These are phyloP conservation scores for Sphaerophoria rueppellii DNA, from an alignment of 2,888 invertebrate genomes.

Conservation along the genomic window DNA sequence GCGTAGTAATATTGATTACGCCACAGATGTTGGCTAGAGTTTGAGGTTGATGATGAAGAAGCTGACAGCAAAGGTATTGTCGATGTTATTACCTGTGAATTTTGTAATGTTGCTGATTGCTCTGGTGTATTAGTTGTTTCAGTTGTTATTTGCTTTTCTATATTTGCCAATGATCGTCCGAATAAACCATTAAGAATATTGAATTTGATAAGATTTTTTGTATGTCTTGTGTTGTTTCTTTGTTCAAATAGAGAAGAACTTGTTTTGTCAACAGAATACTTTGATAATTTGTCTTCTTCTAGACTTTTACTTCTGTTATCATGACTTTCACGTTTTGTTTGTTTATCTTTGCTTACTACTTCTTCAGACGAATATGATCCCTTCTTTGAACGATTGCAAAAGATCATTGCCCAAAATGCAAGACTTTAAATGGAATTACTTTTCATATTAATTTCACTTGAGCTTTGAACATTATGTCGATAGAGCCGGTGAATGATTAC, in stretches of 20 bases:
- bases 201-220: constrained; percentile 70
- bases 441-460: constrained; percentile 33
- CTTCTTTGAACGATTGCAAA: constrained; percentile 52
- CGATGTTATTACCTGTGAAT: constrained; percentile 23
- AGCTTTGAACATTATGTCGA: background rate
- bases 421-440: constrained; percentile 29
- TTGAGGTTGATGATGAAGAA: constrained; percentile 9
- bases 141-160: constrained; percentile 54
- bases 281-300: constrained; percentile 39
- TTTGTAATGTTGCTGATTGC: constrained; percentile 17
- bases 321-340: constrained; percentile 20
- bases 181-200: constrained; percentile 76
- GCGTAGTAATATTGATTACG: constrained; percentile 40
- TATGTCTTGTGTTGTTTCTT: constrained; percentile 19
- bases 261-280: constrained; percentile 13
- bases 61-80: constrained; percentile 46
- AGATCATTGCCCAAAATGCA: constrained; percentile 66
- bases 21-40: constrained; percentile 26
- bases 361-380: constrained; percentile 64
- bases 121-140: too few relatives aligned
- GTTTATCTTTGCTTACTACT: constrained; percentile 43
- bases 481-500: too few relatives aligned
- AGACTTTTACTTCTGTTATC: constrained; percentile 52
- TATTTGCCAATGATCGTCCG: constrained; percentile 73
- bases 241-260: constrained; percentile 15